phyloP scores from a whole-genome alignment of 2,888 invertebrate species.

The Rapana venosa region DNA sequence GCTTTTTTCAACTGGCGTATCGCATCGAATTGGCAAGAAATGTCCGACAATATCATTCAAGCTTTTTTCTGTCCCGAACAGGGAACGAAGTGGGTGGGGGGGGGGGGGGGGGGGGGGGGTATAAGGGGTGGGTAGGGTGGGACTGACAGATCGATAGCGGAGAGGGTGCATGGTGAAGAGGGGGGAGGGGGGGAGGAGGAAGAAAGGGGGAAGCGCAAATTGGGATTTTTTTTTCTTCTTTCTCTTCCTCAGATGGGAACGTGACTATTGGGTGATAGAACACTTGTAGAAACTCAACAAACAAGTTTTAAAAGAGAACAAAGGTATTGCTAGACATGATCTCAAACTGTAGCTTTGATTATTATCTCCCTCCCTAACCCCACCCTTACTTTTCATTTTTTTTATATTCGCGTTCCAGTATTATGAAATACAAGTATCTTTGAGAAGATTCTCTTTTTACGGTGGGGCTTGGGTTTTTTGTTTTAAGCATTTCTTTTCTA shows the following conservation, averaged over 20 bases:
- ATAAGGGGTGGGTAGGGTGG: neutral
- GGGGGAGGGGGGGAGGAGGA: neutral
- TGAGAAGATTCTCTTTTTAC: too few relatives aligned
- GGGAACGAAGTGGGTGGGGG: too few relatives aligned
- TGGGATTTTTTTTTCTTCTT: neutral
- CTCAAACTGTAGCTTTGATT: neutral
- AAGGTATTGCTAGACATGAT: neutral
- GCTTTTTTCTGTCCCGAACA: neutral
- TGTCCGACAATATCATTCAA: neutral
- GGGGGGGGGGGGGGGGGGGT: neutral
- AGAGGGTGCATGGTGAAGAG: neutral
- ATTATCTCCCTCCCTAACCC: too few relatives aligned
- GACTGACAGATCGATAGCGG: neutral
- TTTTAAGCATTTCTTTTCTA: too few relatives aligned
- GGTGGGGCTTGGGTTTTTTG: too few relatives aligned
- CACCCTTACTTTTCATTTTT: too few relatives aligned
- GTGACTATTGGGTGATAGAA: neutral
- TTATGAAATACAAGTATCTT: too few relatives aligned
- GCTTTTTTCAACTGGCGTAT: neutral
- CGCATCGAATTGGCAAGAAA: conserved; percentile 26
- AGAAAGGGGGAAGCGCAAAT: neutral
- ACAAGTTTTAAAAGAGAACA: conserved; percentile 10
- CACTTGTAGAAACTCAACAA: neutral
- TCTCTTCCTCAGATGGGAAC: neutral
- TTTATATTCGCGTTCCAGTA: too few relatives aligned